Evolutionary conservation across 1,140 invertebrate species (phyloP), one percentile per base, ranked within the genome.

Genomic region (Drosophila erecta): DNA sequence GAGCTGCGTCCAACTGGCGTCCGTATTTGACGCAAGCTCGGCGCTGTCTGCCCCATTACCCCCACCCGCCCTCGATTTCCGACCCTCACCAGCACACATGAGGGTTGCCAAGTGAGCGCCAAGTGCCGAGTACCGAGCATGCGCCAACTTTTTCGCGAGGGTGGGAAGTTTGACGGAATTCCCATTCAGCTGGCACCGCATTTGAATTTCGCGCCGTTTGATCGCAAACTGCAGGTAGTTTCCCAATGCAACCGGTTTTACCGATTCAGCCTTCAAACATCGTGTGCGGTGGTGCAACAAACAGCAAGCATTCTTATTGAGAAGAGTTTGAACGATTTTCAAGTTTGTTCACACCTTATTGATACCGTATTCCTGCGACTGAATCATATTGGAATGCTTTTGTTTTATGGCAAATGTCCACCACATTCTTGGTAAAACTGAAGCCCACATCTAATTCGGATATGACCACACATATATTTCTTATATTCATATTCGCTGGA

Each of bases 1-100:
- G 64, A 67, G 46, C 64, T 67, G 64, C 60, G 59, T 67, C 64
- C 64, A 67, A 67, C 64, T 67, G 64, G 59, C 64, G 64, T 66
- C 59, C 64, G 59, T 55, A 62, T 38, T 62, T 62, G 54, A 62
- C 59, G 59, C 49, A 51, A 51, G 49, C 53, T 55, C 53, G 53
- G 33, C 53, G 22, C 60, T 65, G 35, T 27, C 24, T 33, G 35
- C 35, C 24, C 37, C 37, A 41, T 60, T 17, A 33, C 47, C 4
- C 24, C 27, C 24, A 50, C 47, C n/a, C 22, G 22, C 47, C 47
- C 27, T 12, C 59, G 27, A 27, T 62, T 62, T 35, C 20, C 55
- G 20, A 27, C 30, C 30, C 20, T 38, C 56, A 44, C 30, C 55
- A 49, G 27, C 37, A 30, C 7, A 30, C 27, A 30, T 8, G 46